Percentiles rank a stretch among this genome's conserved stretches.
phyloP scores from a whole-genome alignment of 2,113 vertebrate genomes.

The Dissostichus mawsoni region DNA sequence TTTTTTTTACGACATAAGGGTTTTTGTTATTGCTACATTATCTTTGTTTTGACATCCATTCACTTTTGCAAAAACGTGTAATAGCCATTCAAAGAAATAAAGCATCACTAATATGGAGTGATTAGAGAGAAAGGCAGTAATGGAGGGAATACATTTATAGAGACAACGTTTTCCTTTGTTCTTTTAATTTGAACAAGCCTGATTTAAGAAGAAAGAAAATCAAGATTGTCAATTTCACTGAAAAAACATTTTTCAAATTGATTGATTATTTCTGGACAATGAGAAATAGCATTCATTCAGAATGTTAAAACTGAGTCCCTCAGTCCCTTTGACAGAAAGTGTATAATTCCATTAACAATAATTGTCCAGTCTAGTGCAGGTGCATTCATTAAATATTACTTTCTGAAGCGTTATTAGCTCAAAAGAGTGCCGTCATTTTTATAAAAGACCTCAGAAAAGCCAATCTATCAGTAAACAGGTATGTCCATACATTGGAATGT shows the following conservation, averaged over 20 bases:
- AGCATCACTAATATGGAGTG: neutral
- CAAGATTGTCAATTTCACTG: slow-evolving; percentile 31
- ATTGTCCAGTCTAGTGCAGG: neutral
- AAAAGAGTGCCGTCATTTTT: neutral
- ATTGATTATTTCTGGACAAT: slow-evolving; percentile 35
- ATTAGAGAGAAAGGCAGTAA: neutral
- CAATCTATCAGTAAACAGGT: slow-evolving; percentile 17
- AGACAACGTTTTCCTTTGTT: slow-evolving; percentile 4
- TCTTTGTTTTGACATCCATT: neutral
- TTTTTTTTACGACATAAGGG: too few species aligned
- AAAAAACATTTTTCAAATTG: slow-evolving; percentile 14
- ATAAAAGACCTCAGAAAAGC: slow-evolving; percentile 9
- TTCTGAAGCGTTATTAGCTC: slow-evolving; percentile 13
- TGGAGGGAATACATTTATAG: neutral
- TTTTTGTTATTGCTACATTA: neutral
- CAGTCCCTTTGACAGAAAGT: slow-evolving; percentile 7
- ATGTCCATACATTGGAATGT: slow-evolving; percentile 67
- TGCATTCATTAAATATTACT: neutral
- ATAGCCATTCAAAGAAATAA: neutral
- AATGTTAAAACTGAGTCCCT: slow-evolving; percentile 6
- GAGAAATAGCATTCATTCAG: slow-evolving; percentile 9
- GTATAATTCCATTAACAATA: neutral
- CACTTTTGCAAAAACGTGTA: neutral
- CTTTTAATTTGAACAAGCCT: slow-evolving; percentile 48
- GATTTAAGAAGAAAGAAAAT: slow-evolving; percentile 14